These are phyloP conservation scores for Ptyas mucosa DNA, from an alignment of 2,113 vertebrate species.

Conservation along the genomic window DNA sequence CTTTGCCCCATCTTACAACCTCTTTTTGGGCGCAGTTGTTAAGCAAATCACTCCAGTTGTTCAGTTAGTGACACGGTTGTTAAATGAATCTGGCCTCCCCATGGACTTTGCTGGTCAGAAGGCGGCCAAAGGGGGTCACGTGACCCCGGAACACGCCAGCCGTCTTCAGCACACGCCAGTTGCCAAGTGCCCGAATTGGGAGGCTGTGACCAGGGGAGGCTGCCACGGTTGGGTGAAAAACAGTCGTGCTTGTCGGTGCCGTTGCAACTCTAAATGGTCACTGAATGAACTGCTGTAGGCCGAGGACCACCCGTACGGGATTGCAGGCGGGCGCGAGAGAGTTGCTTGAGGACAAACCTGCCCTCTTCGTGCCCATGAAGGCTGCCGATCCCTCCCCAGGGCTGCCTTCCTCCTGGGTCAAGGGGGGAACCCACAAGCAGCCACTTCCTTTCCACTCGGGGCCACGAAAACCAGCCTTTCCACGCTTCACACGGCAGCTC, in stretches of 20 bases:
- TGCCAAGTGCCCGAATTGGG: background rate
- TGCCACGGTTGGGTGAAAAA: background rate
- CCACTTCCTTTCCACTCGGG: too few species aligned
- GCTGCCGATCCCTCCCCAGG: too few species aligned
- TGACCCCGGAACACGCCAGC: too few species aligned
- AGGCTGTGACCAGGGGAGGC: too few species aligned
- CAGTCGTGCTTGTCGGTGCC: background rate
- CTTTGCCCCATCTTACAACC: background rate
- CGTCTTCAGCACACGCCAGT: accelerated
- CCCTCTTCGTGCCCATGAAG: too few species aligned
- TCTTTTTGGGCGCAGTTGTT: background rate
- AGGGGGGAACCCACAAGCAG: too few species aligned
- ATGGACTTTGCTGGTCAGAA: too few species aligned
- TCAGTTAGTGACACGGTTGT: background rate
- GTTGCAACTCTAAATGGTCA: background rate
- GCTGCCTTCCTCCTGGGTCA: too few species aligned
- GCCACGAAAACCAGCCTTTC: background rate
- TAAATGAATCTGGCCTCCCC: too few species aligned
- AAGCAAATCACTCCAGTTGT: background rate
- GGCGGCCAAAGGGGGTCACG: too few species aligned
- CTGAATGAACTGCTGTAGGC: background rate
- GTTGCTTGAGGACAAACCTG: background rate
- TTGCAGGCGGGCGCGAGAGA: background rate
- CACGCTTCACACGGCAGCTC: accelerated
- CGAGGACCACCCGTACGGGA: too few species aligned